Evolutionary conservation across 2,113 vertebrate species (phyloP), one percentile per base, ranked within the genome.

Genomic region (Semicossyphus pulcher): DNA sequence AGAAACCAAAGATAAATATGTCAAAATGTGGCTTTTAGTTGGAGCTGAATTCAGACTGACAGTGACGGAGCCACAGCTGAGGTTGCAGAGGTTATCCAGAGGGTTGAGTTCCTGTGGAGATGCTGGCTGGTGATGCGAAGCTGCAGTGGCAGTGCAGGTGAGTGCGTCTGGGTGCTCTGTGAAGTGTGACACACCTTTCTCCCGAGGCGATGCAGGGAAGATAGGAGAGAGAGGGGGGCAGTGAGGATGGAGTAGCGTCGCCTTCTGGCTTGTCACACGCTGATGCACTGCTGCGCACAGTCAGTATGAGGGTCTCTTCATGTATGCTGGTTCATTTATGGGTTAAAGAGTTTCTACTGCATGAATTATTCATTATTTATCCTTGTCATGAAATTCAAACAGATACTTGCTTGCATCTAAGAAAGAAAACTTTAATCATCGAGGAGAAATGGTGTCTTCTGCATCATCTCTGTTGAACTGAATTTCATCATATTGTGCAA

Each of bases 91-190:
- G 85, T 88, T 77, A 88, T 73, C 71, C 14, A 34, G 72, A 44
- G 62, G 78, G 58, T 76, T 75, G 26, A 10, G 36, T 63, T 89
- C 63, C 77, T 48, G 44, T 66, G 62, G 76, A 78, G 75, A 68
- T 74, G 73, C 25, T 52, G 23, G 54, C 80, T 76, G 83, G 39
- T 80, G 85, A 91, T 77, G 81, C 76, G 69, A 59, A 74, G 73
- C 84, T 51, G 36, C 86, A 76, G 83, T 81, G 78, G 80, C 81
- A 69, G 76, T 39, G 69, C 74, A 90, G 86, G 89, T 83, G 83
- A 86, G 69, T 47, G 76, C 28, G 20, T 63, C 78, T 67, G 76
- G 64, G 64, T 82, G 88, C 77, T 85, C 72, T 59, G 63, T 78
- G 84, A 74, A 87, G 83, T 85, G 78, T 89, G 84, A 86, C 84